Evolutionary conservation across 2,888 invertebrate species (phyloP).

Genomic region (Amblyteles armatorius): DNA sequence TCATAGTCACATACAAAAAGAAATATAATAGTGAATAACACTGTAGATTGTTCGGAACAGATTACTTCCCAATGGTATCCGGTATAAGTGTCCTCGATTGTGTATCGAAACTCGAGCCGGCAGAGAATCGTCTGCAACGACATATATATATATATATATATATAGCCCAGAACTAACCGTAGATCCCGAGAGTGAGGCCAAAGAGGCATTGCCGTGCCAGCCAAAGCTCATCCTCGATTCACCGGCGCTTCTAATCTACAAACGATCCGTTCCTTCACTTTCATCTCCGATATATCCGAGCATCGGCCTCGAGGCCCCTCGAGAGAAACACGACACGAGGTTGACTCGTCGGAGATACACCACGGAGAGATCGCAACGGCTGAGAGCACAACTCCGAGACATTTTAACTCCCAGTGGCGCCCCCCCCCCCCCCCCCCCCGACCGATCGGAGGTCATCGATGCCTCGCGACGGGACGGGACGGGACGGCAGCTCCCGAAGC

Average conservation of each 20-base stretch:
- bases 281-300: constrained; percentile 72
- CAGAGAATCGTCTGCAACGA: background rate
- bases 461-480: constrained; percentile 47
- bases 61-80: constrained; percentile 42
- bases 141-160: background rate
- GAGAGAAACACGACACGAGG: background rate
- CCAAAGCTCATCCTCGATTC: constrained; percentile 53
- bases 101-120: background rate
- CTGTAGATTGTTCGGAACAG: constrained; percentile 20
- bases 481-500: constrained; percentile 19
- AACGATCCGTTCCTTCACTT: constrained; percentile 71
- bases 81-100: constrained; percentile 11
- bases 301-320: constrained; percentile 44
- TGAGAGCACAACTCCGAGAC: constrained; percentile 27
- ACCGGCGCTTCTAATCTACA: constrained; percentile 34
- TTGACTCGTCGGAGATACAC: background rate
- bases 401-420: constrained; percentile 42
- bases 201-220: constrained; percentile 8
- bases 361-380: constrained; percentile 28
- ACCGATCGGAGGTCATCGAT: constrained; percentile 54
- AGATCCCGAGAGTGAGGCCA: constrained; percentile 58
- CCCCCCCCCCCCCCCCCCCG: constrained; percentile 36
- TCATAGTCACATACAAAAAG: background rate
- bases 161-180: constrained; percentile 7
- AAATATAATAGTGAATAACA: background rate